phyloP scores from a whole-genome alignment of 1,140 invertebrate genomes.

The Cardiocondyla obscurior region DNA sequence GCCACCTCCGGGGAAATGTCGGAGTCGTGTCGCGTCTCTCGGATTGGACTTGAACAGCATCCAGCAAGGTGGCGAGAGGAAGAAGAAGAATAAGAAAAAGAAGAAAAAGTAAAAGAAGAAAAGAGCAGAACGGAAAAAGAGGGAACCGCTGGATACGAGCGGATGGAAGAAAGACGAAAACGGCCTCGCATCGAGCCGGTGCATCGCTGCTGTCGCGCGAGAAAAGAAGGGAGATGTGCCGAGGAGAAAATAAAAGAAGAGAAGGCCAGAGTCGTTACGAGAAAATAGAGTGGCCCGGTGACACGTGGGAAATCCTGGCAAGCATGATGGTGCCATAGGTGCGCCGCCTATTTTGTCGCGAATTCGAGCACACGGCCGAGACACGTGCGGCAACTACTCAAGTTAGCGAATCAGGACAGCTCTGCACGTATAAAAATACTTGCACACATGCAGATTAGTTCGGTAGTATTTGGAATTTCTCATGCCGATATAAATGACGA shows the following conservation, averaged over 20 bases:
- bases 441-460: background rate
- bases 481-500: too few species aligned
- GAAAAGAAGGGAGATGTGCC: constrained; percentile 5
- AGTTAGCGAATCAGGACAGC: constrained; percentile 27
- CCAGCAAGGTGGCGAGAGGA: constrained; percentile 27
- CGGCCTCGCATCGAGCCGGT: background rate
- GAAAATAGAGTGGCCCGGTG: constrained; percentile 70
- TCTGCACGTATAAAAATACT: background rate
- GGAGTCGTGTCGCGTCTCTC: constrained; percentile 55
- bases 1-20: constrained; percentile 55
- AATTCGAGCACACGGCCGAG: constrained; percentile 50
- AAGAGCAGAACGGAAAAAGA: too few species aligned
- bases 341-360: constrained; percentile 47
- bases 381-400: constrained; percentile 31
- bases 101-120: background rate
- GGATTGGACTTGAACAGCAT: constrained; percentile 52
- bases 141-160: constrained; percentile 1
- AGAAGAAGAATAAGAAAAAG: background rate
- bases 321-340: constrained; percentile 43
- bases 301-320: constrained; percentile 70
- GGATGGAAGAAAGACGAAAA: constrained; percentile 20
- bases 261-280: constrained; percentile 56
- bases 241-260: constrained; percentile 50
- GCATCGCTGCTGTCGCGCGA: background rate
- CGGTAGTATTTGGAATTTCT: background rate